Evolutionary conservation across 2,888 invertebrate genomes (phyloP).

Genomic region (Philonicus albiceps): DNA sequence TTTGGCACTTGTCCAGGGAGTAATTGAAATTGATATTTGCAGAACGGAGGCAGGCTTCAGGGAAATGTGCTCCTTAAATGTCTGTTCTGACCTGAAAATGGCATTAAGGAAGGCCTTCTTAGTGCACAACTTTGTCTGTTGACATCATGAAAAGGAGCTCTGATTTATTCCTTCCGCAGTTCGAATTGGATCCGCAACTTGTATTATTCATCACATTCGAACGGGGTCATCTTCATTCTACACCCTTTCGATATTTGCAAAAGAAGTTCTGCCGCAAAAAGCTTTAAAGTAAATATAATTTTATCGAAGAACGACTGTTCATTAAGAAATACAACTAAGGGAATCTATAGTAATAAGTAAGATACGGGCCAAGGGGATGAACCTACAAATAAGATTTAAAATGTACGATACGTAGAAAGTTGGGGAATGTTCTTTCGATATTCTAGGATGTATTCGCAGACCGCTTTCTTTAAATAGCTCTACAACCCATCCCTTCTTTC

Average conservation of each 20-base stretch:
- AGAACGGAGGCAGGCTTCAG: not conserved
- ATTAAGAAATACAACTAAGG: no score
- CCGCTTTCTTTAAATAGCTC: no score
- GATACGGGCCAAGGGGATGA: no score
- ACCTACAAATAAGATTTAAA: no score
- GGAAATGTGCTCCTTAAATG: not conserved
- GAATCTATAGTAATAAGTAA: no score
- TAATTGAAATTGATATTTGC: slow-evolving; percentile 28
- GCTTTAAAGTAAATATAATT: not conserved
- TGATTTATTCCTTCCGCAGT: not conserved
- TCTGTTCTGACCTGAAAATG: not conserved
- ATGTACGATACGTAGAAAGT: no score
- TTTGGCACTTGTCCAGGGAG: not conserved
- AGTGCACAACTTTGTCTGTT: not conserved
- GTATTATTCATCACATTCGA: not conserved
- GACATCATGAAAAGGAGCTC: not conserved
- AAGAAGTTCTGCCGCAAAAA: not conserved
- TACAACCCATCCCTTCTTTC: no score
- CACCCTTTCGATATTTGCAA: not conserved
- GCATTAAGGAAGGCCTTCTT: not conserved
- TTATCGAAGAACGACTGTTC: not conserved
- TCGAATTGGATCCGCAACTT: not conserved
- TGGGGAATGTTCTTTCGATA: no score
- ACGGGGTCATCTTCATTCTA: not conserved
- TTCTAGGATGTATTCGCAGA: no score